phyloP scores from a whole-genome alignment of 2,113 vertebrate genomes.

The Pongo abelii region DNA sequence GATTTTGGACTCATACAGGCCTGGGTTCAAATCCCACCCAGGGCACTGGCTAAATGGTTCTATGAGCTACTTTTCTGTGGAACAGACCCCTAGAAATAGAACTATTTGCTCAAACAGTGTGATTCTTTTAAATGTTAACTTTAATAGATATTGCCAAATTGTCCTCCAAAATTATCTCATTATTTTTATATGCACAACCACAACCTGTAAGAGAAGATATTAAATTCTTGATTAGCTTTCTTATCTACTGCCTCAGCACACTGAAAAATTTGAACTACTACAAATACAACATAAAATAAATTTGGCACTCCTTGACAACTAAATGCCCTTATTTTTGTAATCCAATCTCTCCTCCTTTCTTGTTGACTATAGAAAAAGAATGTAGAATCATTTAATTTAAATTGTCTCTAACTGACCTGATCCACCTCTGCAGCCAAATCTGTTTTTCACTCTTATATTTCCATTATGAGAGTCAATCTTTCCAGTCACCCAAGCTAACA shows the following conservation, averaged over 20 bases:
- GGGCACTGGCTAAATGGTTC: background rate
- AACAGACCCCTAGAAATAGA: background rate
- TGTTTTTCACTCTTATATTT: background rate
- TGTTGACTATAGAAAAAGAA: slow-evolving; percentile 27
- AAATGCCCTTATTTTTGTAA: background rate
- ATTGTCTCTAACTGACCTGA: background rate
- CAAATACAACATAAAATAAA: background rate
- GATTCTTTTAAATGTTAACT: background rate
- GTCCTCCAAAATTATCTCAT: background rate
- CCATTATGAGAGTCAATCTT: background rate
- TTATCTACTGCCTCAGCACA: background rate
- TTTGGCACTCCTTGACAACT: slow-evolving; percentile 10
- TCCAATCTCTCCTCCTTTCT: background rate
- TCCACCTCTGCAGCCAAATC: background rate
- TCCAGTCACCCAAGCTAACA: background rate
- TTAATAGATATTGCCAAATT: background rate
- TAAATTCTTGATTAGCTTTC: slow-evolving; percentile 22
- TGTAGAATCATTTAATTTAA: background rate
- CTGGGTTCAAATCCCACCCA: background rate
- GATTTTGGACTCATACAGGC: background rate
- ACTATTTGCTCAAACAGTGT: background rate
- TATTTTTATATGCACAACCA: background rate
- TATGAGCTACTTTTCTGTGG: background rate
- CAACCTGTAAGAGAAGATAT: background rate
- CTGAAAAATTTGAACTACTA: background rate